These are phyloP conservation scores for Suncus etruscus DNA, from an alignment of 2,113 vertebrate genomes.

Conservation along the genomic window DNA sequence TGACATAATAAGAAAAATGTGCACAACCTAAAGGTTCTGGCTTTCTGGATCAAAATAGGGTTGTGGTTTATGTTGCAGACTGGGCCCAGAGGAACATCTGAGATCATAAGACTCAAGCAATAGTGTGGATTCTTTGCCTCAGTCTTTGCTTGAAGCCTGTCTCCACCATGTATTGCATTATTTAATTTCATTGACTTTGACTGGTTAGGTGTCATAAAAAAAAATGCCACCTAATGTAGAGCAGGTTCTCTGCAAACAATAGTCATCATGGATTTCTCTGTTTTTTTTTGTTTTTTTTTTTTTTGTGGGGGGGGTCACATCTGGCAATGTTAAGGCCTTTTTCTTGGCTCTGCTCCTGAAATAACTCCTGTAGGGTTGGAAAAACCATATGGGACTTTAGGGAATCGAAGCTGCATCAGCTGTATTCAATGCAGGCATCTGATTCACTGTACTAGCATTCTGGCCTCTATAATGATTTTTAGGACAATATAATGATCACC, in stretches of 20 bases:
- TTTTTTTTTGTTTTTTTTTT: too few species aligned
- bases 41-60: background rate
- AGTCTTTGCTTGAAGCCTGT: background rate
- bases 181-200: background rate
- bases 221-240: background rate
- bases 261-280: background rate
- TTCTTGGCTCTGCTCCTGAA: too few species aligned
- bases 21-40: background rate
- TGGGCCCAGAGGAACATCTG: background rate
- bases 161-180: background rate
- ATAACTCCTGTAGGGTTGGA: too few species aligned
- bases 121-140: background rate
- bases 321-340: too few species aligned
- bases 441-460: too few species aligned
- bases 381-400: too few species aligned
- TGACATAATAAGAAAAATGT: background rate
- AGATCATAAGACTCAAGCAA: background rate
- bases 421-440: too few species aligned
- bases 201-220: constrained; percentile 1
- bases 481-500: constrained; percentile 30
- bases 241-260: background rate
- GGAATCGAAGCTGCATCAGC: too few species aligned
- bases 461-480: constrained; percentile 14
- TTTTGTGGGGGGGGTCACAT: too few species aligned
- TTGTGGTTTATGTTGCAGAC: background rate